Conservation (phyloP, 2,888 invertebrate genomes). For the Eristalis tenax region DNA sequence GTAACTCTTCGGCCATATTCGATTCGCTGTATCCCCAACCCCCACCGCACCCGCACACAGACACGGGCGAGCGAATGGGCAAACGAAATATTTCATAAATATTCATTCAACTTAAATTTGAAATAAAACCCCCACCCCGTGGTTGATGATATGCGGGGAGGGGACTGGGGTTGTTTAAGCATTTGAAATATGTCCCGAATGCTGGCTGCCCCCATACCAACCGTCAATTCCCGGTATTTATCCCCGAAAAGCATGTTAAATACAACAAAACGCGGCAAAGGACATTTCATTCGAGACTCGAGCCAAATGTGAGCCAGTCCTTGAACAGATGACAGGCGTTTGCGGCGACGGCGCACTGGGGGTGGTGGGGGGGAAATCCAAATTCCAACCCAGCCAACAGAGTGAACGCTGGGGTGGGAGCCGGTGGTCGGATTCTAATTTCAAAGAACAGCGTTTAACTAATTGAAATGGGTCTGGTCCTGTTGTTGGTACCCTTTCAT, state of each 20-base stretch:
- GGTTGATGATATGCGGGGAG: not conserved
- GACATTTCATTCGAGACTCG: slow-evolving; percentile 25
- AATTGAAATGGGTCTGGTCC: slow-evolving; percentile 27
- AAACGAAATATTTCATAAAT: slow-evolving; percentile 40
- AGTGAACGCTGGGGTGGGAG: not conserved
- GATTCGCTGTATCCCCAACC: not conserved
- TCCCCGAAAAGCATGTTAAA: slow-evolving; percentile 41
- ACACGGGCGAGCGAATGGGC: no score
- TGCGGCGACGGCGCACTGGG: not conserved
- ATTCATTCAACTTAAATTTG: slow-evolving; percentile 46
- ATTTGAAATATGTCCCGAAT: slow-evolving; percentile 25
- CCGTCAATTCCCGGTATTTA: slow-evolving; percentile 32
- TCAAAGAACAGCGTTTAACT: slow-evolving; percentile 13
- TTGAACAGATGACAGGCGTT: not conserved
- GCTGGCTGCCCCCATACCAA: not conserved
- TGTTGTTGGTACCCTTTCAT: slow-evolving; percentile 15
- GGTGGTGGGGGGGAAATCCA: not conserved
- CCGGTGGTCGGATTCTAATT: slow-evolving; percentile 12
- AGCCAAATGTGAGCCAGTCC: slow-evolving; percentile 1
- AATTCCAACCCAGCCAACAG: not conserved
- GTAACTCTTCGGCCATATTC: not conserved
- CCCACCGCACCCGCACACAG: not conserved
- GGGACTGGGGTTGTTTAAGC: not conserved
- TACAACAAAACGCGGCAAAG: slow-evolving; percentile 40
- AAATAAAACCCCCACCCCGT: slow-evolving; percentile 7